Percentiles rank a stretch among this genome's conserved stretches.
These are phyloP conservation scores for Notolepis coatsorum DNA, from an alignment of 2,797 vertebrate species.

Conservation along the genomic window DNA sequence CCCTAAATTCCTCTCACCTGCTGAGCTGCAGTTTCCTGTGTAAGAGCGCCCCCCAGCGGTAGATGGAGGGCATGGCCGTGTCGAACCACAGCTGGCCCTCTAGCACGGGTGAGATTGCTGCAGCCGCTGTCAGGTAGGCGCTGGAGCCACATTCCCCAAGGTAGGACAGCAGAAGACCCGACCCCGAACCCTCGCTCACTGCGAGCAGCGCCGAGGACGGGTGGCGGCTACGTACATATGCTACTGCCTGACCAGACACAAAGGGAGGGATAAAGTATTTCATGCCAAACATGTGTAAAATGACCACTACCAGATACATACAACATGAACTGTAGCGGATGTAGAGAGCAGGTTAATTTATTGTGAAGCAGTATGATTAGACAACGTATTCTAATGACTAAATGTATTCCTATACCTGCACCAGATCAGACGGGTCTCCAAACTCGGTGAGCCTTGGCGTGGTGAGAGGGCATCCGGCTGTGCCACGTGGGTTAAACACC, in stretches of 20 bases:
- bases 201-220: conserved; percentile 81
- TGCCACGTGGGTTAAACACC: conserved; percentile 84
- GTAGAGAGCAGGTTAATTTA: not conserved
- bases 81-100: conserved; percentile 88
- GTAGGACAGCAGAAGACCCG: conserved; percentile 88
- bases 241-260: conserved; percentile 65
- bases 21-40: conserved; percentile 85
- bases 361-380: not conserved
- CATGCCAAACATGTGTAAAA: not conserved
- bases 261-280: too few species aligned
- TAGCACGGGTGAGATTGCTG: conserved; percentile 90
- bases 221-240: conserved; percentile 84
- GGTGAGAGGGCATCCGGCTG: conserved; percentile 81
- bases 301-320: not conserved
- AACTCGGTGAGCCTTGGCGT: conserved; percentile 85
- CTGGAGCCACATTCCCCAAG: conserved; percentile 90
- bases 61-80: conserved; percentile 76
- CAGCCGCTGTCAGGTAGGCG: conserved; percentile 82
- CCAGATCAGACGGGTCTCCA: conserved; percentile 88
- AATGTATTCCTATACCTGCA: conserved; percentile 66
- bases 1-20: conserved; percentile 78
- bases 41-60: conserved; percentile 82
- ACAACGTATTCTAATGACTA: not conserved
- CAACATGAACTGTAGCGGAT: not conserved
- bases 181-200: conserved; percentile 89